Conservation (phyloP, 1,140 invertebrate genomes). For the Zaprionus davidi region DNA sequence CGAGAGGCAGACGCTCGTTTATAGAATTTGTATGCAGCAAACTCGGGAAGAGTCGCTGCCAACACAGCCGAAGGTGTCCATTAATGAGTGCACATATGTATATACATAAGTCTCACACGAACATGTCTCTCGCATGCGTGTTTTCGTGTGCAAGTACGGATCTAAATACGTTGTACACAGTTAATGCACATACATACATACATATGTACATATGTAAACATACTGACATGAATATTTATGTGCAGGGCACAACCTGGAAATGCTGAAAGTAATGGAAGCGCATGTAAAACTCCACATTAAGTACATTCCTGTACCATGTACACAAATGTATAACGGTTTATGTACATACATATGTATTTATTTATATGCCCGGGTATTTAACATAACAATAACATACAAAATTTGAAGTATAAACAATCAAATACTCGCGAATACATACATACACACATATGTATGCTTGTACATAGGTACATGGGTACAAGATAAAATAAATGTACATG, state of each 20-base stretch:
- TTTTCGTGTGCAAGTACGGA: not conserved
- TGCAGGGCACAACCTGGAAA: not conserved
- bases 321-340: not conserved
- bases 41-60: not conserved
- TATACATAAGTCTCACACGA: not conserved
- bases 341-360: conserved; percentile 24
- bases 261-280: not conserved
- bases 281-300: not conserved
- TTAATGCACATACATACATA: not conserved
- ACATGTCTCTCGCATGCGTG: not conserved
- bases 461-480: not conserved
- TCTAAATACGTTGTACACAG: conserved; percentile 14
- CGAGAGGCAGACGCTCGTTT: conserved; percentile 1
- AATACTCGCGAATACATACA: not conserved
- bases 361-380: not conserved
- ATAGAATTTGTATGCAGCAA: conserved; percentile 2
- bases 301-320: not conserved
- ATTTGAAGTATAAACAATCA: not conserved
- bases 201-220: not conserved
- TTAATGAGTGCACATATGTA: conserved; percentile 11
- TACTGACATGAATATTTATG: conserved; percentile 28
- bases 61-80: not conserved
- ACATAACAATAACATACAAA: no score
- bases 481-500: no score
- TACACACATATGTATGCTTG: no score